Evolutionary conservation across 2,888 invertebrate genomes (phyloP), one percentile per base, ranked within the genome.

Genomic region (Chelonus formosanus): DNA sequence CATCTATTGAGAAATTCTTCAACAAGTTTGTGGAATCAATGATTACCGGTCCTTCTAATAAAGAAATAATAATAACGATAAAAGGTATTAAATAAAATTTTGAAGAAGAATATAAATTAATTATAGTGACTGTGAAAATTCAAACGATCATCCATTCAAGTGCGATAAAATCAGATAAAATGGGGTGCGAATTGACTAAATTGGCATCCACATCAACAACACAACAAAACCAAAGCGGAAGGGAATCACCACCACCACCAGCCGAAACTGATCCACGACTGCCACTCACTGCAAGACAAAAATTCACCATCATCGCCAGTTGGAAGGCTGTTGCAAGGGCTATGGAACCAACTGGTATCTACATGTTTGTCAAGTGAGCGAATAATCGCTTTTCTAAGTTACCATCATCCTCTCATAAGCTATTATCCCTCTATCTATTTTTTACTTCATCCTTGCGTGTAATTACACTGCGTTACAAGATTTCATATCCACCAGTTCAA

Each of bases 311-410:
- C 88, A 87, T 93, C 72, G 95, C 95, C 2, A 95, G 94, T 7
- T 96, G 96, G 96, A 95, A 94, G 79, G 95, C 93, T 36, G 95
- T 96, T 76, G 91, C 92, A 72, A 88, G 95, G 72, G 95, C 95
- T 8, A 92, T 95, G 90, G 93, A 94, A 84, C 90, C 92, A 63
- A 95, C 95, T 54, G 95, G 95, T 59, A 90, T 95, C 74, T 91
- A 90, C 85, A 96, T 96, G 95, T 95, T 96, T 85, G 88, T 95
- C 84, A 94, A 92, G 95, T 95, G 86, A 90, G 93, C 91, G 40
- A 40, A 40, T 40, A 40, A 40, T 40, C 40, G 40, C 40, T 40
- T 40, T 40, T 40, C 20, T 20, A 20, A 20, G 1, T 20, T 20
- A 20, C 20, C 20, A 20, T 20, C 20, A 20, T 20, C 20, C 20